A percentile compares a stretch with the other conserved stretches of the same genome.
These are phyloP conservation scores for Emys orbicularis DNA, from an alignment of 2,797 vertebrate genomes.

Conservation along the genomic window DNA sequence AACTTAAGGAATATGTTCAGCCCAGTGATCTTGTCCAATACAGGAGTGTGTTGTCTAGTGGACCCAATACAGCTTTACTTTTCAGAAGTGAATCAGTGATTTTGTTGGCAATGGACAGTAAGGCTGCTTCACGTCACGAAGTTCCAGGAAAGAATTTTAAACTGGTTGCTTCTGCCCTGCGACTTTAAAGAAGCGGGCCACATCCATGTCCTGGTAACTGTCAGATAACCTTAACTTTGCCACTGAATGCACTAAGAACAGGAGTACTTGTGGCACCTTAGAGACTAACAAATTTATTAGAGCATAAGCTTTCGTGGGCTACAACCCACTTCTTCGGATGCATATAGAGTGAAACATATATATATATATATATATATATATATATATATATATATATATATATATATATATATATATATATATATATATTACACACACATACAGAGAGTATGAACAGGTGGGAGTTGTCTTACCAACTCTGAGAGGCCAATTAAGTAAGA, in stretches of 20 bases:
- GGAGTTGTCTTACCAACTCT: too few species aligned
- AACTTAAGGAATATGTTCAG: not conserved
- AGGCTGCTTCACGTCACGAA: not conserved
- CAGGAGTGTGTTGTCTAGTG: not conserved
- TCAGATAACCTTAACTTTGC: slow-evolving; percentile 11
- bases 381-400: too few species aligned
- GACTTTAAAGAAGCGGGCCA: not conserved
- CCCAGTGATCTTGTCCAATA: not conserved
- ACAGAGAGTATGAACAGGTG: too few species aligned
- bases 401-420: too few species aligned
- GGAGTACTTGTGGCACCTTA: too few species aligned
- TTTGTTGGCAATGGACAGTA: not conserved
- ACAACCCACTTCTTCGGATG: too few species aligned
- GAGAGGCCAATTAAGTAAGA: too few species aligned
- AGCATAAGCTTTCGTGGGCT: too few species aligned
- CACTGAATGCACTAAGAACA: slow-evolving; percentile 9
- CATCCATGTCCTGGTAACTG: not conserved
- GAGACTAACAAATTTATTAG: too few species aligned
- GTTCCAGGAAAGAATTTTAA: not conserved
- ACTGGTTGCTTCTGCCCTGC: not conserved
- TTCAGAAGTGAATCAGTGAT: not conserved
- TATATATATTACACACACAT: too few species aligned
- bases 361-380: too few species aligned
- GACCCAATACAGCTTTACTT: not conserved
- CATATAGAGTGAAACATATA: too few species aligned